Evolutionary conservation across 2,888 invertebrate species (phyloP).

Genomic region (Ennomos quercinarius): DNA sequence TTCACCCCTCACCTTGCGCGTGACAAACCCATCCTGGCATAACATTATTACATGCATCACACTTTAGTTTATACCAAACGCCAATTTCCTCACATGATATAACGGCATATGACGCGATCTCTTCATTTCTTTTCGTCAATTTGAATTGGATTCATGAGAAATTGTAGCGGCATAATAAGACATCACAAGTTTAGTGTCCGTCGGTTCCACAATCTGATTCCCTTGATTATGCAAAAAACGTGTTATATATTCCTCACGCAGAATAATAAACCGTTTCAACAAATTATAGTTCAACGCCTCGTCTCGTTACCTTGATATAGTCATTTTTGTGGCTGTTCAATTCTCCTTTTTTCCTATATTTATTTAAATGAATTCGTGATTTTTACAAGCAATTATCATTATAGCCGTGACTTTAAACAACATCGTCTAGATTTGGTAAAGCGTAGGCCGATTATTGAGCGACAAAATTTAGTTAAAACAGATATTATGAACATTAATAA

Average conservation of each 20-base stretch:
- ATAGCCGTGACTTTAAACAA: conserved; percentile 19
- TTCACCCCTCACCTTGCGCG: conserved; percentile 68
- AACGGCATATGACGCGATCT: conserved; percentile 16
- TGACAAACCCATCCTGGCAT: conserved; percentile 72
- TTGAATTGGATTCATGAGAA: conserved; percentile 25
- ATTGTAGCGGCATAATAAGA: conserved; percentile 8
- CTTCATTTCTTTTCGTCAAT: conserved; percentile 14
- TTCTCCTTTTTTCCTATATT: conserved; percentile 10
- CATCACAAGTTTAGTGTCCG: conserved; percentile 4
- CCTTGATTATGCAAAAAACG: conserved; percentile 61
- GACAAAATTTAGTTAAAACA: conserved; percentile 7
- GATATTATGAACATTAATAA: too few species aligned
- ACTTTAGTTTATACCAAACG: conserved; percentile 32
- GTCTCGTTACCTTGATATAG: conserved; percentile 38
- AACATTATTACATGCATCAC: conserved; percentile 58
- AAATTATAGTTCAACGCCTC: conserved; percentile 59
- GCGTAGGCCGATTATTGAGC: conserved; percentile 17
- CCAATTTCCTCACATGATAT: conserved; percentile 28
- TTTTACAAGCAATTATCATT: conserved; percentile 28
- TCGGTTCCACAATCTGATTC: conserved; percentile 61
- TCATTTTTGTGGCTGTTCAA: conserved; percentile 24
- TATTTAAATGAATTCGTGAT: conserved; percentile 28
- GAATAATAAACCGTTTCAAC: conserved; percentile 50
- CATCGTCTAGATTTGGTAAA: conserved; percentile 16
- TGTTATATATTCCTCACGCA: conserved; percentile 33